Evolutionary conservation across 2,797 vertebrate species (phyloP).

Genomic region (Tenualosa thibaudeaui): DNA sequence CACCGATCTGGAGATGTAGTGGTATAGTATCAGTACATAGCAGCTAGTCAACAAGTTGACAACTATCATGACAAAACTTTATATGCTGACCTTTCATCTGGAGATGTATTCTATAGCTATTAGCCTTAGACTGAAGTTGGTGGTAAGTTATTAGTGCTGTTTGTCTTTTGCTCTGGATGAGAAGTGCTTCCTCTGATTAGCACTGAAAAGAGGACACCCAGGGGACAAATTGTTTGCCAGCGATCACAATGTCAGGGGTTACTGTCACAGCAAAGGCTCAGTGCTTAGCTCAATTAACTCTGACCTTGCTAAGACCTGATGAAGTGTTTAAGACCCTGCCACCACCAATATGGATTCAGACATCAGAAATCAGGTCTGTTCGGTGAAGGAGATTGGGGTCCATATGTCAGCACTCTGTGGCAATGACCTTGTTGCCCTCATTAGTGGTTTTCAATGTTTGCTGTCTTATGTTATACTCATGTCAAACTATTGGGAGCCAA

Average conservation of each 20-base stretch:
- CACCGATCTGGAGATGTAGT: too few species aligned
- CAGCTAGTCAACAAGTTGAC: too few species aligned
- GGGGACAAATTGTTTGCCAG: background rate
- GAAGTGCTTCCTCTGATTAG: background rate
- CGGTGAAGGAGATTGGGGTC: background rate
- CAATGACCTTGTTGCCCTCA: background rate
- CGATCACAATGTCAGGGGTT: background rate
- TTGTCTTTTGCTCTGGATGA: background rate
- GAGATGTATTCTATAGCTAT: too few species aligned
- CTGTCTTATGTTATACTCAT: background rate
- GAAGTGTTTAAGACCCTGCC: background rate
- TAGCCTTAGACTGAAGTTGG: background rate
- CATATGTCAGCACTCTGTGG: background rate
- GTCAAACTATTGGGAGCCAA: background rate
- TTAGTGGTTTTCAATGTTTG: background rate
- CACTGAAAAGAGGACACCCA: background rate
- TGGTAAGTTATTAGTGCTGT: background rate
- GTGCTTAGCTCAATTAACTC: conserved; percentile 9
- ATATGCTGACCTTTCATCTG: too few species aligned
- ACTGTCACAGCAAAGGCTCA: background rate
- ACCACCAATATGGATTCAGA: background rate
- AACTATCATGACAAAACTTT: too few species aligned
- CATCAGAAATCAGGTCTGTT: background rate
- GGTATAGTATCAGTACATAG: too few species aligned
- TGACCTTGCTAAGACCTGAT: background rate